These are phyloP conservation scores for Stichopus horrens DNA, from an alignment of 53 echinoderm and acorn worm genomes.

Conservation along the genomic window DNA sequence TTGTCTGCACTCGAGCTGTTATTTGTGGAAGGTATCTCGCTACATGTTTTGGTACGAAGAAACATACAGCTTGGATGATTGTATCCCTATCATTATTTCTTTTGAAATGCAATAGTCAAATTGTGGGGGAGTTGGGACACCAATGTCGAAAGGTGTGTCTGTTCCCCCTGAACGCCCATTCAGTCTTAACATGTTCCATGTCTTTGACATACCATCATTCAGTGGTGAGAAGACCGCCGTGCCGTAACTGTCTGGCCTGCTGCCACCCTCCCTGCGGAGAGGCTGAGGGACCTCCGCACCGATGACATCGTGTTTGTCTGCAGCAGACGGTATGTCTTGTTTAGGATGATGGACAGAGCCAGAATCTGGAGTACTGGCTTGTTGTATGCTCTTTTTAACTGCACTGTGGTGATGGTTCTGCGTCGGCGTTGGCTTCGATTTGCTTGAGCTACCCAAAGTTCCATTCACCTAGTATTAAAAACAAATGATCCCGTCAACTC, in stretches of 20 bases:
- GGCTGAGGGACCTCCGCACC: slow-evolving; percentile 1
- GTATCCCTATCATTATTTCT: too few relatives aligned
- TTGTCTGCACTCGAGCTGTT: too few relatives aligned
- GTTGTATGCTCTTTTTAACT: slow-evolving; percentile 6
- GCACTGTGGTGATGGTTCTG: slow-evolving; percentile 6
- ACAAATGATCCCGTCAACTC: neutral
- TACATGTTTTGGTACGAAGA: too few relatives aligned
- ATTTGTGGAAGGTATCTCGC: too few relatives aligned
- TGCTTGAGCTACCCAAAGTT: slow-evolving; percentile 9
- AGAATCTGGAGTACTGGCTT: neutral
- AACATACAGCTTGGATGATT: too few relatives aligned
- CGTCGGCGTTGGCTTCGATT: slow-evolving; percentile 3
- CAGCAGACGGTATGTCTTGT: neutral
- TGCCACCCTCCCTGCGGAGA: neutral
- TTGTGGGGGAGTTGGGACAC: too few relatives aligned
- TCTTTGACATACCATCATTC: slow-evolving; percentile 67
- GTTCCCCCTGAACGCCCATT: too few relatives aligned
- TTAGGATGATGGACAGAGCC: neutral
- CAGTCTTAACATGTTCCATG: too few relatives aligned
- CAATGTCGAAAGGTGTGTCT: too few relatives aligned
- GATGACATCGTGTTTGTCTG: neutral
- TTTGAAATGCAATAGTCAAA: too few relatives aligned
- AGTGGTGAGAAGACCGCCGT: slow-evolving; percentile 81
- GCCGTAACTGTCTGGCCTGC: slow-evolving; percentile 55
- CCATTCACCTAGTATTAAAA: neutral